Evolutionary conservation across 2,888 invertebrate species (phyloP).

Genomic region (Caenorhabditis sp.): DNA sequence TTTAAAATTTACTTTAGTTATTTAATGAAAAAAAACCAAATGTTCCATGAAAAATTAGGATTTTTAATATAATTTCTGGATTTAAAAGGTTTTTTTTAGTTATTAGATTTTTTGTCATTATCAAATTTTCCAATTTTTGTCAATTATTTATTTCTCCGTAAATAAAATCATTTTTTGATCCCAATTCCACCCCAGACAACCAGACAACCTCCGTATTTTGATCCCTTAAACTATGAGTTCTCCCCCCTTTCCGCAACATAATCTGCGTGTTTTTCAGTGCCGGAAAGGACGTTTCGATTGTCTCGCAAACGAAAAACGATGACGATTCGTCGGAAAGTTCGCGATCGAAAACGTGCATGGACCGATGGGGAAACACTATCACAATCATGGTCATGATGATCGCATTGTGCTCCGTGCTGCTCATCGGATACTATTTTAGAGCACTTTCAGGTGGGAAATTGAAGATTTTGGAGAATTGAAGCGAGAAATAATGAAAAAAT

Average conservation of each 20-base stretch:
- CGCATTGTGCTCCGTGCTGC: constrained; percentile 74
- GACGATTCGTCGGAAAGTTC: constrained; percentile 39
- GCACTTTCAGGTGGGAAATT: constrained; percentile 38
- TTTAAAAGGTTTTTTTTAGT: too few species aligned
- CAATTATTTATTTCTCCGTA: too few species aligned
- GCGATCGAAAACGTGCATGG: not conserved
- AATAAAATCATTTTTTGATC: too few species aligned
- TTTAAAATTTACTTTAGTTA: too few species aligned
- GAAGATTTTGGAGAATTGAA: not conserved
- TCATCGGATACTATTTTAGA: constrained; percentile 80
- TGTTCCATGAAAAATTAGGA: too few species aligned
- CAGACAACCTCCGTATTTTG: too few species aligned
- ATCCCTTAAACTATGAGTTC: not conserved
- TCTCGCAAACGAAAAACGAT: constrained; percentile 18
- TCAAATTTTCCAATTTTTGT: too few species aligned
- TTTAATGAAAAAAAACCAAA: too few species aligned
- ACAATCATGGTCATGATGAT: constrained; percentile 70
- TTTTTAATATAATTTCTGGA: too few species aligned
- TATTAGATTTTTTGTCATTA: too few species aligned
- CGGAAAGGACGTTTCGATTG: constrained; percentile 56
- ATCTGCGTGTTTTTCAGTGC: constrained; percentile 36
- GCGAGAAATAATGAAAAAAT: not conserved
- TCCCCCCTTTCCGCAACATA: not conserved
- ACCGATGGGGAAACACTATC: constrained; percentile 59
- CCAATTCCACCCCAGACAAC: too few species aligned